These are phyloP conservation scores for Felis chaus DNA, from an alignment of 2,113 vertebrate genomes.

Conservation along the genomic window DNA sequence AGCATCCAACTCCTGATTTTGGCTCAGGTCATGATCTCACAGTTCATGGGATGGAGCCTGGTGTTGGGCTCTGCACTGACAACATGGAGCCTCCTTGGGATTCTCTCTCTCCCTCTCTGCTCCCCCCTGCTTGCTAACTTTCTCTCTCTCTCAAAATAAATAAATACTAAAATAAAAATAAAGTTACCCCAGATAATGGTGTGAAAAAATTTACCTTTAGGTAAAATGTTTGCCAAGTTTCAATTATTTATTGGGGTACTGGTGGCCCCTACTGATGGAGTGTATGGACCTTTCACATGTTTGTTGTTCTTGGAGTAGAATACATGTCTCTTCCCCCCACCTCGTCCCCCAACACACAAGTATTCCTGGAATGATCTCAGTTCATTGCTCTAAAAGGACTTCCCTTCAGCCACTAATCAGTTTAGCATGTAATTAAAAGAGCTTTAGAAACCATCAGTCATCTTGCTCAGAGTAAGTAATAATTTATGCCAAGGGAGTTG, in stretches of 20 bases:
- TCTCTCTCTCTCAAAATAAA: too few relatives aligned
- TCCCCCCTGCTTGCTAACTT: too few relatives aligned
- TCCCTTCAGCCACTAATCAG: conserved; percentile 64
- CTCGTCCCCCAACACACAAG: not conserved
- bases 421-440: conserved; percentile 76
- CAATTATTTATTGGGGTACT: not conserved
- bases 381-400: conserved; percentile 31
- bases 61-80: too few relatives aligned
- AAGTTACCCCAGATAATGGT: not conserved
- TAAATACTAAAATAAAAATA: not conserved
- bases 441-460: conserved; percentile 73
- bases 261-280: not conserved
- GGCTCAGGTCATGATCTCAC: too few relatives aligned
- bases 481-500: conserved; percentile 73
- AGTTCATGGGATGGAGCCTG: too few relatives aligned
- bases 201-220: not conserved
- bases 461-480: conserved; percentile 70
- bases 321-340: fast-evolving
- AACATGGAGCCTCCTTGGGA: too few relatives aligned
- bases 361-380: not conserved
- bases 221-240: conserved; percentile 20
- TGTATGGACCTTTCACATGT: not conserved
- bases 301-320: not conserved
- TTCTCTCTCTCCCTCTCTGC: too few relatives aligned
- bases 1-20: too few relatives aligned